A percentile compares a stretch with the other conserved stretches of the same genome.
phyloP scores from a whole-genome alignment of 2,888 invertebrate genomes.

The Volucella zonaria region DNA sequence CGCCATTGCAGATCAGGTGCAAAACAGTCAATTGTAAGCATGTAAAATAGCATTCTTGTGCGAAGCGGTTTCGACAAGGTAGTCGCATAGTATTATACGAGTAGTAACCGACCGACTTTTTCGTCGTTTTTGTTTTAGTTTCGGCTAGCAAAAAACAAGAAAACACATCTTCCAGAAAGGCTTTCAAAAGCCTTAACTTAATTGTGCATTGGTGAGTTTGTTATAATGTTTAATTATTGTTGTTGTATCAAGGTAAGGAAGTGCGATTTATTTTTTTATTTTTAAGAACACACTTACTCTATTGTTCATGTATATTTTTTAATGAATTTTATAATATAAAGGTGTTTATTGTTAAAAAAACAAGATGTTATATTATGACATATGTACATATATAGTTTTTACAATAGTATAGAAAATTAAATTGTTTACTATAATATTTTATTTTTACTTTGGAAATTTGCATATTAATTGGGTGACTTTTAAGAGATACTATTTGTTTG shows the following conservation, averaged over 20 bases:
- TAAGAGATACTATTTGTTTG: too few species aligned
- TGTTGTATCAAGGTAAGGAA: conserved; percentile 17
- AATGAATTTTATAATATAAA: too few species aligned
- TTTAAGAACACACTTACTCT: too few species aligned
- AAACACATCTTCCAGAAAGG: conserved; percentile 64
- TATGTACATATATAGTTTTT: too few species aligned
- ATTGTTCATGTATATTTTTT: background rate
- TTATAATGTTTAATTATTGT: conserved; percentile 42
- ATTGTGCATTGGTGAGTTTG: conserved; percentile 54
- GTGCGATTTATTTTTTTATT: conserved; percentile 55
- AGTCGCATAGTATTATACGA: background rate
- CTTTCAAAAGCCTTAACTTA: conserved; percentile 39
- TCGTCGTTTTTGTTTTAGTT: conserved; percentile 18
- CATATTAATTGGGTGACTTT: too few species aligned
- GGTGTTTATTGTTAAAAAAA: too few species aligned
- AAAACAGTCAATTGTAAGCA: conserved; percentile 65
- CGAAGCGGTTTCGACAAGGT: conserved; percentile 47
- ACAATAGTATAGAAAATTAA: too few species aligned
- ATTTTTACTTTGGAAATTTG: too few species aligned
- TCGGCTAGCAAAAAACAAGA: background rate
- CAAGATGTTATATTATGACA: too few species aligned
- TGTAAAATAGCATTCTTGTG: background rate
- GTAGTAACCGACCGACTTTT: conserved; percentile 16
- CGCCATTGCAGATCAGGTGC: conserved; percentile 64
- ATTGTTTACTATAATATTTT: too few species aligned